Conservation (phyloP, 2,113 vertebrate genomes). For the Apeltes quadracus region DNA sequence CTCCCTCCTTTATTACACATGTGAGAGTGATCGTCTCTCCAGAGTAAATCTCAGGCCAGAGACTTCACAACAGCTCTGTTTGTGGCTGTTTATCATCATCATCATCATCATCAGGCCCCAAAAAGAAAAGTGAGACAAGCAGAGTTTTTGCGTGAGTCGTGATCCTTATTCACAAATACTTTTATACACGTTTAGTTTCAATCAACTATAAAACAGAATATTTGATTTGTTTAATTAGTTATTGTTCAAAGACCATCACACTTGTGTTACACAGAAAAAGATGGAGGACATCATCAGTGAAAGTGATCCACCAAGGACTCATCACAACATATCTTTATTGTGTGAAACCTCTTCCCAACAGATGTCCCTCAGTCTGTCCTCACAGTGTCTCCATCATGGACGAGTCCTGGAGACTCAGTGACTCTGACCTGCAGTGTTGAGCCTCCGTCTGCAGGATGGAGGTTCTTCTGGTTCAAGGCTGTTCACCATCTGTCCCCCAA, state of each 20-base stretch:
- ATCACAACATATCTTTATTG: neutral
- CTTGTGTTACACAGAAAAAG: neutral
- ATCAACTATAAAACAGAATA: neutral
- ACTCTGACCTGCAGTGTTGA: constrained; percentile 52
- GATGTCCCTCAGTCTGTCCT: constrained; percentile 20
- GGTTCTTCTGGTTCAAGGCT: constrained; percentile 47
- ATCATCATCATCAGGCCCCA: no score
- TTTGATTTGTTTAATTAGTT: neutral
- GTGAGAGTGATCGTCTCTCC: no score
- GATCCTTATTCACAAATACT: no score
- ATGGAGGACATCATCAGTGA: neutral
- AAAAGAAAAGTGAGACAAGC: no score
- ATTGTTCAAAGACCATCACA: neutral
- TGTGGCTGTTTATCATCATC: no score
- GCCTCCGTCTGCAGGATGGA: constrained; percentile 38
- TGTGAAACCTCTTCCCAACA: constrained; percentile 5
- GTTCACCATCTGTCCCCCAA: neutral
- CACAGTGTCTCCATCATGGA: constrained; percentile 45
- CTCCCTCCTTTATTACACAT: no score
- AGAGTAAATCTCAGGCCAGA: no score
- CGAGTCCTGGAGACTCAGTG: constrained; percentile 57
- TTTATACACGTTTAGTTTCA: no score
- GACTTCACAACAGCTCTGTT: no score
- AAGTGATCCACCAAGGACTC: neutral
- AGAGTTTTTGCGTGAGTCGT: no score